Conservation (phyloP, 2,888 invertebrate species). For the Balanococcus diminutus region DNA sequence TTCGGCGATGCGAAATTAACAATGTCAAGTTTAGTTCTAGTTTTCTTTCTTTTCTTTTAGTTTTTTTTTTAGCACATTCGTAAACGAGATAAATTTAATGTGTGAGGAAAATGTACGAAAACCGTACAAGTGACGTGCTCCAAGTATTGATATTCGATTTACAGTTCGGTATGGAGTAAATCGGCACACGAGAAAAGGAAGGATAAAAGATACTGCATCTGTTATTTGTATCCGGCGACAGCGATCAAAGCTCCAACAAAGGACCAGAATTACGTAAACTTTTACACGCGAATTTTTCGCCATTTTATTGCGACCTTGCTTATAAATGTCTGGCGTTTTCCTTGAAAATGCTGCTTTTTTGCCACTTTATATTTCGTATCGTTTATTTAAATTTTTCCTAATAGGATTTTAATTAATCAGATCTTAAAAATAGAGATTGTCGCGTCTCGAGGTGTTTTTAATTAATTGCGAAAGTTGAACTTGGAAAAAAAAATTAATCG, state of each 20-base stretch:
- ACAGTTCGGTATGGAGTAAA: not conserved
- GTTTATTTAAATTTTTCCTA: not conserved
- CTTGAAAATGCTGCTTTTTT: not conserved
- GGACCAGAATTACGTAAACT: not conserved
- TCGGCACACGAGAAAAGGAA: not conserved
- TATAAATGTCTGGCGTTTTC: not conserved
- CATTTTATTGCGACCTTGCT: not conserved
- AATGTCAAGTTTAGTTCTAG: not conserved
- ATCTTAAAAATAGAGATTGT: not conserved
- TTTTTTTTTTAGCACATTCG: too few species aligned
- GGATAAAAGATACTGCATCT: not conserved
- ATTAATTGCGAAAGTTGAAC: not conserved
- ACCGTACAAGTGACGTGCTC: not conserved
- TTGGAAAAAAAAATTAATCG: too few species aligned
- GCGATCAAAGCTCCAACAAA: not conserved
- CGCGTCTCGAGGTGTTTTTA: not conserved
- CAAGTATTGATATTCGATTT: not conserved
- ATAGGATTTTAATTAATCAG: not conserved
- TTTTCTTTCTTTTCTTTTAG: not conserved
- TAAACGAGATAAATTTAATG: too few species aligned
- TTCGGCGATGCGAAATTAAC: not conserved
- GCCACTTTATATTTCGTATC: not conserved
- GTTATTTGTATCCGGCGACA: not conserved
- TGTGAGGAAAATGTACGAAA: not conserved
- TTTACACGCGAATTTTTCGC: too few species aligned